Conservation (phyloP, 2,888 invertebrate genomes). For the Artemia sp. region DNA sequence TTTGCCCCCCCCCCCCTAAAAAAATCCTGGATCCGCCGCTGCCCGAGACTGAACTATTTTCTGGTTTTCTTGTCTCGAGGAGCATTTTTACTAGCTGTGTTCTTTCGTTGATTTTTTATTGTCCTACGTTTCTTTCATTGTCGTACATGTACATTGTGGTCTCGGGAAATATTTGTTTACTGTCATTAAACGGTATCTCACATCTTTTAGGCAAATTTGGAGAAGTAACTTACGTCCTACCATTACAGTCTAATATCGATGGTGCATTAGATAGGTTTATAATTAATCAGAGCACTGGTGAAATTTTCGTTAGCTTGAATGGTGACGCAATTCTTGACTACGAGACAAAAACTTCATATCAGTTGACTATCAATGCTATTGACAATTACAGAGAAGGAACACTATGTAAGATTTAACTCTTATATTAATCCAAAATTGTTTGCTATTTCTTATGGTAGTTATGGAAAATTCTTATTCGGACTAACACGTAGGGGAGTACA, state of each 20-base stretch:
- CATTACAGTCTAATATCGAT: background rate
- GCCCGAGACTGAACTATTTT: too few relatives aligned
- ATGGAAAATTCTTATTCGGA: too few relatives aligned
- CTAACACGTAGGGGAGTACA: too few relatives aligned
- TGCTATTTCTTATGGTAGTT: too few relatives aligned
- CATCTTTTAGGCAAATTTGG: background rate
- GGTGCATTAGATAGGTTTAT: background rate
- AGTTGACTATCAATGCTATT: constrained; percentile 2
- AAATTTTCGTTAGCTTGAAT: background rate
- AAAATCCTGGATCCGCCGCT: too few relatives aligned
- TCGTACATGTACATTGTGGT: too few relatives aligned
- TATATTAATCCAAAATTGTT: background rate
- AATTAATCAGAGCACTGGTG: background rate
- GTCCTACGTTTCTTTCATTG: too few relatives aligned
- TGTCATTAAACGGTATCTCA: background rate
- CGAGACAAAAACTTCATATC: background rate
- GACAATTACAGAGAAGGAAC: constrained; percentile 1
- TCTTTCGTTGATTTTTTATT: too few relatives aligned
- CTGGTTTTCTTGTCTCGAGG: too few relatives aligned
- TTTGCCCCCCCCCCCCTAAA: too few relatives aligned
- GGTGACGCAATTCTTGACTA: background rate
- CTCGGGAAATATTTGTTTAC: too few relatives aligned
- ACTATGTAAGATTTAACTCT: background rate
- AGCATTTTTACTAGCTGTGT: too few relatives aligned
- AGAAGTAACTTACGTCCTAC: background rate